Conservation (phyloP, 2,888 invertebrate genomes). For the Onthophagus sagittarius region DNA sequence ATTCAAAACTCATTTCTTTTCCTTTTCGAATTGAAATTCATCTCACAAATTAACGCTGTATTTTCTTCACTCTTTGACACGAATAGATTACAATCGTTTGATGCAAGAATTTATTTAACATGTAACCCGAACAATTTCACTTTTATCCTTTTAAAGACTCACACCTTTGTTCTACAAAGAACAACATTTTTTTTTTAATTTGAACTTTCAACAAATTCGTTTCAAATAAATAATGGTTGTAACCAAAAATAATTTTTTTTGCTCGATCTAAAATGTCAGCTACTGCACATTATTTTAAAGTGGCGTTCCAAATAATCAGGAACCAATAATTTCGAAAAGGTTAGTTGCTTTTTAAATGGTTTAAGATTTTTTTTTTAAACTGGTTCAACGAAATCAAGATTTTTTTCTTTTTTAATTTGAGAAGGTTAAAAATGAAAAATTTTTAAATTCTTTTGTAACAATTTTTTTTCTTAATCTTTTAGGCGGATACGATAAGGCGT, state of each 20-base stretch:
- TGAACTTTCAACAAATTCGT: neutral
- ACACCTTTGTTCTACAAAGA: no score
- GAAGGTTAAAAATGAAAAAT: neutral
- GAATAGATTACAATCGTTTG: neutral
- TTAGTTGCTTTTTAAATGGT: neutral
- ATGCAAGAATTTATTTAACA: neutral
- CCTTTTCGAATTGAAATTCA: neutral
- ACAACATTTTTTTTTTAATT: neutral
- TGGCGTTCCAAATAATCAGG: neutral
- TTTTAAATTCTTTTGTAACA: neutral
- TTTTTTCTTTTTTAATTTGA: neutral
- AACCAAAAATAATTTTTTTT: neutral
- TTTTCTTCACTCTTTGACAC: neutral
- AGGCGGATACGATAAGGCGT: slow-evolving; percentile 24
- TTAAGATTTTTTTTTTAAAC: neutral
- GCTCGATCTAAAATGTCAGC: neutral
- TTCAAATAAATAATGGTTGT: neutral
- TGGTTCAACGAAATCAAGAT: no score
- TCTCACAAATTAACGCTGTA: neutral
- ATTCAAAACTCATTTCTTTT: neutral
- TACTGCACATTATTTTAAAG: neutral
- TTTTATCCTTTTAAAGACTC: neutral
- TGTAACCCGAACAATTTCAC: neutral
- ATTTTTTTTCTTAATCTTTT: slow-evolving; percentile 14
- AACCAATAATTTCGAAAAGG: neutral